Percentiles rank a stretch among this genome's conserved stretches.
Evolutionary conservation across 2,113 vertebrate genomes (phyloP).

Genomic region (Climacteris rufus): DNA sequence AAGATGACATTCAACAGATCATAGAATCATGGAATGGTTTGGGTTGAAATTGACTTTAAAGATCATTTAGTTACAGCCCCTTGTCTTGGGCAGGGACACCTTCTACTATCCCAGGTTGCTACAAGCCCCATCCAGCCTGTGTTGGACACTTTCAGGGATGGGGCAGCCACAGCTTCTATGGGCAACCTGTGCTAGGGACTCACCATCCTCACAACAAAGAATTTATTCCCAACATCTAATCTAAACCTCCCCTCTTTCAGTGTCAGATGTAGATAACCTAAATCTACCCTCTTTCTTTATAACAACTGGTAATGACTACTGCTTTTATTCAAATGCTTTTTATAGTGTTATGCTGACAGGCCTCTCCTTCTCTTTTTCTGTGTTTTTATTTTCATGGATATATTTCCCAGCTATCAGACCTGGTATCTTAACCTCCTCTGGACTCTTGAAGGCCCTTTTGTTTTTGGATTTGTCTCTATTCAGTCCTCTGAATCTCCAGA

Average conservation of each 20-base stretch:
- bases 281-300: background rate
- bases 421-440: background rate
- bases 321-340: background rate
- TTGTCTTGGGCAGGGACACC: background rate
- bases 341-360: background rate
- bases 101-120: background rate
- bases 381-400: background rate
- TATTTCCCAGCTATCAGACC: background rate
- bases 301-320: background rate
- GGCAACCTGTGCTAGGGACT: fast-evolving
- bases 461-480: background rate
- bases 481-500: background rate
- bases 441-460: background rate
- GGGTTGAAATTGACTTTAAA: background rate
- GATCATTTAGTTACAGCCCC: background rate
- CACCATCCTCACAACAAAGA: background rate
- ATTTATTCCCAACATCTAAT: background rate
- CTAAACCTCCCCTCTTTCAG: background rate
- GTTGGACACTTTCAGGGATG: background rate
- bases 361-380: background rate
- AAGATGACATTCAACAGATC: background rate
- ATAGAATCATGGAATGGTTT: background rate
- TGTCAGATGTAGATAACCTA: background rate
- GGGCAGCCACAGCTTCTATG: background rate
- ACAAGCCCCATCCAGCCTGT: fast-evolving